Evolutionary conservation across 2,797 vertebrate species (phyloP), one percentile per base, ranked within the genome.

Genomic region (Pelochelys cantorii): DNA sequence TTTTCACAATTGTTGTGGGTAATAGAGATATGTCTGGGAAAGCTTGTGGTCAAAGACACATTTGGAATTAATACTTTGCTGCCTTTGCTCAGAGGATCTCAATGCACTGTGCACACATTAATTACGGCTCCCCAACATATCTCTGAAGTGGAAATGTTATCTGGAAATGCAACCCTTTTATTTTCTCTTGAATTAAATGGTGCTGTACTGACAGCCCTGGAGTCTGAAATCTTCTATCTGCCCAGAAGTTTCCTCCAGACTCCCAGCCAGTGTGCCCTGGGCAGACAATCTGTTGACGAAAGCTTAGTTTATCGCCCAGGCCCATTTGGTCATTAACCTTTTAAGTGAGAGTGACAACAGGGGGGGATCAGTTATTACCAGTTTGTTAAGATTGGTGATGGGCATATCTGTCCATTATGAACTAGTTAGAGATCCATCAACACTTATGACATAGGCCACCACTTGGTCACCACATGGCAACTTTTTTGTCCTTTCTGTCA

Each of bases 11-110:
- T 97, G 90, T 57, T 42, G 23, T 75, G 23, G 13, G 12, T 48
- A 42, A 48, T 27, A 75, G 13, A 15, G 42, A 75, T 27, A 37
- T 27, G 74, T 48, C 13, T 93, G 94, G 84, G 68, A 94, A 92
- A 96, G 75, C 85, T 92, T 95, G 54, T 86, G 93, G 94, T 93
- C 95, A 95, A 94, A 94, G 90, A 93, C 8, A 54, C 68, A 90
- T 78, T 95, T 97, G 93, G 95, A 97, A 93, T 94, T 95, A 96
- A 96, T 95, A 90, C 96, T 95, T 97, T 80, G 89, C 12, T 84
- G 95, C 93, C 93, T 97, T 97, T 96, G 96, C 95, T 97, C 95
- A 95, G 92, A 86, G 85, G 96, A 85, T 96, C 93, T 95, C 90
- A 82, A 75, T 54, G 79, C 62, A 95, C 89, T 93, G 81, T 94